Evolutionary conservation across 1,140 invertebrate genomes (phyloP), one percentile per base, ranked within the genome.

Genomic region (Drosophila punjabiensis): DNA sequence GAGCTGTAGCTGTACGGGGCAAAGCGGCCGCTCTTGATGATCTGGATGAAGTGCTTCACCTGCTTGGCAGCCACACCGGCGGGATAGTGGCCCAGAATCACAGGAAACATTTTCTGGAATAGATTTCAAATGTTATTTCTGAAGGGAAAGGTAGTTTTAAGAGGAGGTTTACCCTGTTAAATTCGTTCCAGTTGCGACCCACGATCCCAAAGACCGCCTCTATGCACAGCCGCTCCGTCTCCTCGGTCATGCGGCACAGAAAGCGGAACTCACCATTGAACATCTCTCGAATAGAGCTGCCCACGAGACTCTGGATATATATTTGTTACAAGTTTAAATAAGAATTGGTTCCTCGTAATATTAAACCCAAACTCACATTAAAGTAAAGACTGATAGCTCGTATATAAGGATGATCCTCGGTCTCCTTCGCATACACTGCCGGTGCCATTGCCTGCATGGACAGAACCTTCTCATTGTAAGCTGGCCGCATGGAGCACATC

Each of bases 61-160:
- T 93, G 92, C 68, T 93, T 92, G 58, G 92, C 88, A 4, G 92
- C 81, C 58, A 93, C 92, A 18, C 92, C 93, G 0, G 92, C 92
- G 3, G 93, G 97, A 65, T 95, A 94, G 82, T 98, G 97, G 1
- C 95, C 94, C 53, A 96, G 93, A 60, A 98, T 96, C 0, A 97
- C 95, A 0, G 96, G 95, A 5, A 97, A 91, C 86, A 96, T 95
- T 45, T 95, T 95, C 94, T 93, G 10, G 1, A 79, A 79, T 30
- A 9, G 1, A 4, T 6, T 3, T 14, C 0, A 55, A 7, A 24
- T 1, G 7, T 41, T 24, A 43, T 16, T 33, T 1, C 0, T 0
- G 4, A 18, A 0, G 9, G 0, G 0, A n/a, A 14, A 13, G 5
- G 0, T n/a, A 10, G 2, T 4, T 95, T 94, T 0, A n/a, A 2